Base-by-base conservation (phyloP, 2,797 vertebrate genomes). In the Oreortyx pictus region DNA sequence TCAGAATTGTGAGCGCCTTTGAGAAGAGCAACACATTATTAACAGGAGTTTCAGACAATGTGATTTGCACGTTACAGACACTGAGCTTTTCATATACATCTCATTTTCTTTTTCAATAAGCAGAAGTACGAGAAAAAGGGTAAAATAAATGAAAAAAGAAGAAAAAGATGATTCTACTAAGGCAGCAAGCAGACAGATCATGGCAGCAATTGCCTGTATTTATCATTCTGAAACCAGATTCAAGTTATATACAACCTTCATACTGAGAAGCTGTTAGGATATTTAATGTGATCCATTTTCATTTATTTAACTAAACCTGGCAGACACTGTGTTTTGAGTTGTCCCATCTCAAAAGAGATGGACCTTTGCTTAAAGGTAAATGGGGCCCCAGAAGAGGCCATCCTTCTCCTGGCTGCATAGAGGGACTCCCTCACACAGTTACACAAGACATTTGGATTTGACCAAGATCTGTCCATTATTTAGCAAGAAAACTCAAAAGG, bases 381-480 rank as follows among this genome's bases (percentile, higher is more conserved):
- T 14, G 20, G 54, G 14, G 71, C 82, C 78, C 39, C 1, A 1
- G 22, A 82, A 61, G 6, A 62, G 17, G 37, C 6, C 9, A 3
- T 24, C 54, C 76, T 62, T 75, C 43, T 82, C 29, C 60, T 24
- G 27, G 37, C 22, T 89, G 25, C 56, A 11, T 20, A 44, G 44
- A 80, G 59, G 14, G 1, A 88, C 43, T 75, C 39, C 68, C 8
- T 31, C 39, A n/a, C 13, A 65, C 20, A 82, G 22, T 35, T 35
- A 79, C 8, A 8, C 1, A 62, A 43, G 44, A 74, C 67, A 44
- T 23, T 75, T 33, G 64, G 56, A 66, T 76, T 31, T 79, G 41
- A 76, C 64, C 67, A 83, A 25, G 79, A 79, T 91, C 73, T 77
- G 33, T 13, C 52, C 71, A 54, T 47, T 66, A 76, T 59, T 90